Base-by-base conservation (phyloP, 2,797 vertebrate genomes). In the Phoebastria nigripes region DNA sequence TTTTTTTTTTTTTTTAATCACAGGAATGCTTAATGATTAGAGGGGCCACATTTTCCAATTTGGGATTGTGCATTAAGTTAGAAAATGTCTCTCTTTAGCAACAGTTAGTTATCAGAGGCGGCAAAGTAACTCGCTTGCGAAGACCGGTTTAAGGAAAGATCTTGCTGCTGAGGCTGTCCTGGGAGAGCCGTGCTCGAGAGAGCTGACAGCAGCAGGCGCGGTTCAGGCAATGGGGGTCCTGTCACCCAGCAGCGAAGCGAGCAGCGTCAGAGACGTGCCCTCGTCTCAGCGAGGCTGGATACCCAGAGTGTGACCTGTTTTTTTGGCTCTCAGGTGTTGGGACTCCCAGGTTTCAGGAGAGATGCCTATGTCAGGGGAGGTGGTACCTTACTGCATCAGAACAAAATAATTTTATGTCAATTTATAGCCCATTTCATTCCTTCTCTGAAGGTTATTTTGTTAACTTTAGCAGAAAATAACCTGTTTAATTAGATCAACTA, bases 181-280 rank as follows among this genome's bases (percentile, higher is more conserved):
- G 13, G 35, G 8, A 7, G 69, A 66, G 52, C 58, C 29, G n/a
- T 12, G 15, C 49, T 35, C 1, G 2, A 0, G 12, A 12, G 51
- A 9, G 11, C 18, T 8, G 69, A 0, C 24, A 8, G 25, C 52
- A 9, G 54, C 69, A 2, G 61, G 25, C 37, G 2, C 0, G 28
- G 37, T 1, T 15, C 5, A 2, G n/a, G 41, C 15, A 3, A 0
- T 0, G 4, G 29, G 22, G n/a, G 17, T 13, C 12, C 16, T 3
- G 63, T 7, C 17, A 5, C 8, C 61, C 61, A 10, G 28, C 29
- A 12, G n/a, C 1, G 71, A 3, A 29, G 33, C 1, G 3, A 18
- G 46, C 46, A 3, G 56, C 4, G 0, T 0, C 0, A 3, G 54
- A 7, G 18, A 1, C 7, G 42, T n/a, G 65, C 6, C 33, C 20